A percentile compares a stretch with the other conserved stretches of the same genome.
These are phyloP conservation scores for Malacoraja senta DNA, from an alignment of 2,797 vertebrate genomes.

Conservation along the genomic window DNA sequence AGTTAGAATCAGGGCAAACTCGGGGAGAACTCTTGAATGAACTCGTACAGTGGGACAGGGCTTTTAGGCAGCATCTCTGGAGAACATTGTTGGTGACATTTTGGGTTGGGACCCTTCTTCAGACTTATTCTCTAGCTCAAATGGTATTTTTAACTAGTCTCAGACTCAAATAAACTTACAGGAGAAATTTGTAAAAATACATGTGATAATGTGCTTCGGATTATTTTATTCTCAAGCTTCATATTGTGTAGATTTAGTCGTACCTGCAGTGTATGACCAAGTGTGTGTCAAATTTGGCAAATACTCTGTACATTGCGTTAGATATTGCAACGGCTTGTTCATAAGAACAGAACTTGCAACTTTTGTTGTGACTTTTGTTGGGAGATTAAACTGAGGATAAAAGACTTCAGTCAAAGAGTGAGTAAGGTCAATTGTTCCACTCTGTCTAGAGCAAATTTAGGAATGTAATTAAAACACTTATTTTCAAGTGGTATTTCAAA, in stretches of 20 bases:
- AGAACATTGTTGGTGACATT: no score
- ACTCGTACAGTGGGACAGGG: no score
- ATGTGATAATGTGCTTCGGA: neutral
- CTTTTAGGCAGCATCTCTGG: no score
- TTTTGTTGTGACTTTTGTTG: no score
- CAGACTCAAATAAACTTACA: neutral
- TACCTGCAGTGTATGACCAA: neutral
- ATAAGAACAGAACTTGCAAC: no score
- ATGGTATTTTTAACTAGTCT: neutral
- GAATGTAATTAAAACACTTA: neutral
- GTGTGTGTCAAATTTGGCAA: neutral
- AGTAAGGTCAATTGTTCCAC: neutral
- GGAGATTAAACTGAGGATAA: neutral
- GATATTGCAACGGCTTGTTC: no score
- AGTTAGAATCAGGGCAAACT: no score
- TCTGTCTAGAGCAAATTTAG: neutral
- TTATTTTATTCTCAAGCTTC: neutral
- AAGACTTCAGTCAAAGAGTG: neutral
- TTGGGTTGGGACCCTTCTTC: no score
- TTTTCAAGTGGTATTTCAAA: neutral
- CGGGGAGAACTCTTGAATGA: no score
- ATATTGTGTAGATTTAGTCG: neutral
- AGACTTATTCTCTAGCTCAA: neutral
- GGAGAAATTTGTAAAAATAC: neutral
- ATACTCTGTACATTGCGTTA: no score